These are phyloP conservation scores for Acanthurus leucopareius DNA, from an alignment of 2,797 vertebrate genomes.

Conservation along the genomic window DNA sequence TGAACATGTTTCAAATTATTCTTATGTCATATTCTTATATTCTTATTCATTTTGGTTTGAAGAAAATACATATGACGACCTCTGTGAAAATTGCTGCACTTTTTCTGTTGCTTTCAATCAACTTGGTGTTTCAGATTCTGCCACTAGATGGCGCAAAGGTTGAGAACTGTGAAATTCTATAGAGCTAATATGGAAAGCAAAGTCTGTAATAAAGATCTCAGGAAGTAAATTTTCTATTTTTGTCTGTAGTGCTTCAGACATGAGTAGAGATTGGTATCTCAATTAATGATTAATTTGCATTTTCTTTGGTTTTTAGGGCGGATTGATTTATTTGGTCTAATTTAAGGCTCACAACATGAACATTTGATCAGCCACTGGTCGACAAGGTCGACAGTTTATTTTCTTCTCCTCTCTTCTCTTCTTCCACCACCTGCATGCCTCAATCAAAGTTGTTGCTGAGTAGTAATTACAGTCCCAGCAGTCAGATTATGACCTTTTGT, in stretches of 20 bases:
- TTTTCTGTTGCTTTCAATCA: background rate
- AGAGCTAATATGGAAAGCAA: background rate
- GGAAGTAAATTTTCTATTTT: background rate
- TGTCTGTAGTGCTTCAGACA: background rate
- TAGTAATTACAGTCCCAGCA: constrained; percentile 34
- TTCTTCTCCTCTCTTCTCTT: background rate
- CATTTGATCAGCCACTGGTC: constrained; percentile 43
- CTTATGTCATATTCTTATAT: no score
- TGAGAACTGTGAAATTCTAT: background rate
- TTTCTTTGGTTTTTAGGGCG: constrained; percentile 1
- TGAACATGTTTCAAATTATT: no score
- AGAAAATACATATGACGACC: no score
- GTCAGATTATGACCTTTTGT: constrained; percentile 57
- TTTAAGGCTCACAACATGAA: background rate
- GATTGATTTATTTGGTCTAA: constrained; percentile 30
- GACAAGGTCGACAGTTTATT: constrained; percentile 9
- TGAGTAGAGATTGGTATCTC: constrained; percentile 20
- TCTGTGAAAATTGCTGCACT: no score
- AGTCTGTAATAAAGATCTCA: background rate
- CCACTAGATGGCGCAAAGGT: background rate
- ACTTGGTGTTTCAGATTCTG: background rate
- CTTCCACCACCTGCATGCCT: background rate
- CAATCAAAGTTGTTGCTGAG: constrained; percentile 8
- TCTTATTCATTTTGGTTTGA: no score
- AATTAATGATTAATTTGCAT: background rate